Evolutionary conservation across 2,797 vertebrate species (phyloP).

Genomic region (Microctenopoma stevenorrisi): DNA sequence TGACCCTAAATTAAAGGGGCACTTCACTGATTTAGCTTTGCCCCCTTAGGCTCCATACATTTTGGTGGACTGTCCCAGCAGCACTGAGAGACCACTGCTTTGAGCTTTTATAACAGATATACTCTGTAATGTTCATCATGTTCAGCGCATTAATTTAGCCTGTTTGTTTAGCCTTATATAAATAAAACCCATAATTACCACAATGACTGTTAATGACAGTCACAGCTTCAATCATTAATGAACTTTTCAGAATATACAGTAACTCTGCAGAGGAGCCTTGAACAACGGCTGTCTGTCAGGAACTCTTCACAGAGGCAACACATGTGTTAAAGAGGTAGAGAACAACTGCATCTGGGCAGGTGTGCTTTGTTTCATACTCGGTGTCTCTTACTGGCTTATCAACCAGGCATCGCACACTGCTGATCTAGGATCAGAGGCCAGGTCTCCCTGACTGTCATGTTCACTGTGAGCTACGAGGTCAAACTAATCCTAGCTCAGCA

Average conservation of each 20-base stretch:
- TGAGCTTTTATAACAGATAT: too few relatives aligned
- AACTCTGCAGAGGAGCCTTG: not conserved
- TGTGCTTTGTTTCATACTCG: constrained; percentile 30
- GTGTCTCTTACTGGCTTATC: constrained; percentile 24
- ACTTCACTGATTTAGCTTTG: not conserved
- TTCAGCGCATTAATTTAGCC: not conserved
- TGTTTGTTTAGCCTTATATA: too few relatives aligned
- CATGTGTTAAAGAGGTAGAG: constrained; percentile 10
- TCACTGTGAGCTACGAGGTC: constrained; percentile 18
- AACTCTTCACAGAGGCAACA: not conserved
- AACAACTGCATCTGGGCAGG: constrained; percentile 41
- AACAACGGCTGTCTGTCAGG: constrained; percentile 27
- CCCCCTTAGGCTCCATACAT: not conserved
- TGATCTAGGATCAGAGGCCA: constrained; percentile 52
- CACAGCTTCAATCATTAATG: too few relatives aligned
- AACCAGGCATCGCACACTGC: constrained; percentile 40
- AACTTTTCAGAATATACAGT: too few relatives aligned
- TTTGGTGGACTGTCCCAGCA: not conserved
- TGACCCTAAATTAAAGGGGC: constrained; percentile 14
- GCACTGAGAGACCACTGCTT: too few relatives aligned
- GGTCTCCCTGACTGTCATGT: constrained; percentile 16
- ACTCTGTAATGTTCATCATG: not conserved
- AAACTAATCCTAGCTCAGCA: constrained; percentile 54
- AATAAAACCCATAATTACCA: not conserved
- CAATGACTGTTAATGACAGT: too few relatives aligned